phyloP scores from a whole-genome alignment of 2,113 vertebrate species.

The Ptychochromis oligacanthus region DNA sequence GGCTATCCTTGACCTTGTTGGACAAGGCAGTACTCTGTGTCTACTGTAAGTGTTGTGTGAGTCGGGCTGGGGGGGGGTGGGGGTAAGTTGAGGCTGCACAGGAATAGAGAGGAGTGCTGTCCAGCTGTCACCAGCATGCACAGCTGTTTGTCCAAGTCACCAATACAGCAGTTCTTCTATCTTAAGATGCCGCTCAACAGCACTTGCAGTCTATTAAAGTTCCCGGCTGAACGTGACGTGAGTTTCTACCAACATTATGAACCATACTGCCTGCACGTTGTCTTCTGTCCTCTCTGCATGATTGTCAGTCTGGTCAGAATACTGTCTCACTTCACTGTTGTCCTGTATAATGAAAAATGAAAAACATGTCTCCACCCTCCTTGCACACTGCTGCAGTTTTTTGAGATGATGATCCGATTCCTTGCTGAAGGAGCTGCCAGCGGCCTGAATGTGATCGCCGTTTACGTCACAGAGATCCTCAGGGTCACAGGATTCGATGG shows the following conservation, averaged over 20 bases:
- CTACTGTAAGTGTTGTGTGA: not conserved
- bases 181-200: not conserved
- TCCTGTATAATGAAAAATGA: not conserved
- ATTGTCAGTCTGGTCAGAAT: slow-evolving; percentile 10
- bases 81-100: slow-evolving; percentile 16
- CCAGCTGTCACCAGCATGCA: slow-evolving; percentile 60
- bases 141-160: slow-evolving; percentile 46
- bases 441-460: slow-evolving; percentile 82
- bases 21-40: slow-evolving; percentile 5
- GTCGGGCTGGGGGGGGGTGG: no score
- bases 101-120: slow-evolving; percentile 51
- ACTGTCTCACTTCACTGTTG: slow-evolving; percentile 35
- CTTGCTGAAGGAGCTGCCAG: slow-evolving; percentile 81
- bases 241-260: not conserved
- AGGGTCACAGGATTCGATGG: slow-evolving; percentile 78
- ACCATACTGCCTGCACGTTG: not conserved
- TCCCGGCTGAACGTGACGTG: not conserved
- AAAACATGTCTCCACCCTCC: not conserved
- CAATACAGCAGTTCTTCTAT: slow-evolving; percentile 17
- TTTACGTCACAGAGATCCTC: slow-evolving; percentile 80
- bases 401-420: slow-evolving; percentile 74
- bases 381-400: slow-evolving; percentile 58
- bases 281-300: slow-evolving; percentile 11
- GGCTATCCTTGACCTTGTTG: slow-evolving; percentile 61
- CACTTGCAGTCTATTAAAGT: not conserved